Percentiles rank a stretch among this genome's conserved stretches.
Evolutionary conservation across 1,140 invertebrate genomes (phyloP).

Genomic region (Acromyrmex heyeri): DNA sequence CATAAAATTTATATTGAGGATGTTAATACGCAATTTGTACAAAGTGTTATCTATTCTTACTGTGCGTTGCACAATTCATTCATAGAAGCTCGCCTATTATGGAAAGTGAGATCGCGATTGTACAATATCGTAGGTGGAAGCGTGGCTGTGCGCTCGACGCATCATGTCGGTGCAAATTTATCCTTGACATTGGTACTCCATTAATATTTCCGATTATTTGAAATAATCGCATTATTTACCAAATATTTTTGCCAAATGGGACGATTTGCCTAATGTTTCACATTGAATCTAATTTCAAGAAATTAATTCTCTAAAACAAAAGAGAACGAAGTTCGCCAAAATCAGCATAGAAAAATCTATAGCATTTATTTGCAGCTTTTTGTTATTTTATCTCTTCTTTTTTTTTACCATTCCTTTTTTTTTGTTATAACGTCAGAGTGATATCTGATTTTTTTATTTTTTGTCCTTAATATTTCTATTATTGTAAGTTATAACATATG

Average conservation of each 20-base stretch:
- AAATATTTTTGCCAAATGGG: not conserved
- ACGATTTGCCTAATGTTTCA: not conserved
- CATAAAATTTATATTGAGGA: not conserved
- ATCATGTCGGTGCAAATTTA: constrained; percentile 12
- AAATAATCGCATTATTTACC: not conserved
- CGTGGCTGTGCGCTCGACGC: not conserved
- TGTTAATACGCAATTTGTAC: not conserved
- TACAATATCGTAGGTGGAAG: constrained; percentile 26
- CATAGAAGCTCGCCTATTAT: constrained; percentile 25
- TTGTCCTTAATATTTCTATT: not conserved
- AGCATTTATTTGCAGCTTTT: not conserved
- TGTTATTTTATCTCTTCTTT: not conserved
- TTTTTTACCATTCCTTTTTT: not conserved
- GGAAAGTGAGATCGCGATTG: constrained; percentile 36
- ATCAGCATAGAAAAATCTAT: not conserved
- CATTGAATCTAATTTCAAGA: not conserved
- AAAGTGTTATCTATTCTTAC: not conserved
- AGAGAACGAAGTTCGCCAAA: not conserved
- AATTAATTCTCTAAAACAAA: not conserved
- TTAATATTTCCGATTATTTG: constrained; percentile 20
- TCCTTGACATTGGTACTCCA: constrained; percentile 38
- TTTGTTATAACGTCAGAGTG: not conserved
- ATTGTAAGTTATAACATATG: not conserved
- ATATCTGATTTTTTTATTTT: not conserved
- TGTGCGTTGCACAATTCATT: not conserved